phyloP scores from a whole-genome alignment of 2,888 invertebrate species.

The Rambutsinella grinnellia region DNA sequence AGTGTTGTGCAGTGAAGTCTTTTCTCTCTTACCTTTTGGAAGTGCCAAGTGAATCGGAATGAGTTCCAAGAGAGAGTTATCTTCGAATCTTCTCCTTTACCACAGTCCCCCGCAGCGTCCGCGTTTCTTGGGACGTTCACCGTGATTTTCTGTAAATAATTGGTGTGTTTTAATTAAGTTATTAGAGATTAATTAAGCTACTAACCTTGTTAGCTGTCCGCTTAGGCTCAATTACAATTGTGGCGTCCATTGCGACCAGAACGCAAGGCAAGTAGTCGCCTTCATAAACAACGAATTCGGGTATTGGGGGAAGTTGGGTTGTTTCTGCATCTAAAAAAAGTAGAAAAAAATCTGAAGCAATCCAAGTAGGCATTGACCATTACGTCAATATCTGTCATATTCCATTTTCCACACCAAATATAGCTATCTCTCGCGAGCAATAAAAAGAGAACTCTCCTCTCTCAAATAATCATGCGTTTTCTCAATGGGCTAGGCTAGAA shows the following conservation, averaged over 20 bases:
- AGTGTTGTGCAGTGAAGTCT: neutral
- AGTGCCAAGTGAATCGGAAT: conserved; percentile 81
- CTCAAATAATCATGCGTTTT: neutral
- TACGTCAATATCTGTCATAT: neutral
- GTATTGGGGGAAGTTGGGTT: conserved; percentile 49
- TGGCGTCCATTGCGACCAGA: conserved; percentile 58
- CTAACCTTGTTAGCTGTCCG: conserved; percentile 58
- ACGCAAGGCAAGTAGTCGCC: conserved; percentile 58
- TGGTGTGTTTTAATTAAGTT: conserved; percentile 2
- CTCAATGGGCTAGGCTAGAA: neutral
- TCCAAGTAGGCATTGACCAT: neutral
- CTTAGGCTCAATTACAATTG: conserved; percentile 63
- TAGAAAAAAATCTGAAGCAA: neutral
- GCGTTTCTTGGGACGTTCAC: conserved; percentile 83
- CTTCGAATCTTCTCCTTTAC: conserved; percentile 80
- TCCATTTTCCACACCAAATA: conserved; percentile 8
- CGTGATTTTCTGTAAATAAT: conserved; percentile 76
- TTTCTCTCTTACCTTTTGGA: conserved; percentile 79
- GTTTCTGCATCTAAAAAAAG: conserved; percentile 16
- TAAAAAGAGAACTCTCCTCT: neutral
- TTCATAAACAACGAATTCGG: conserved; percentile 60
- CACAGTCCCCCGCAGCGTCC: conserved; percentile 80
- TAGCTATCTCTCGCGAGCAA: conserved; percentile 9
- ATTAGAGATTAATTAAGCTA: neutral
- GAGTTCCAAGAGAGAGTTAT: conserved; percentile 80